Percentiles rank a stretch among this genome's conserved stretches.
phyloP scores from a whole-genome alignment of 2,797 vertebrate species.

The Enteromius radiatus region DNA sequence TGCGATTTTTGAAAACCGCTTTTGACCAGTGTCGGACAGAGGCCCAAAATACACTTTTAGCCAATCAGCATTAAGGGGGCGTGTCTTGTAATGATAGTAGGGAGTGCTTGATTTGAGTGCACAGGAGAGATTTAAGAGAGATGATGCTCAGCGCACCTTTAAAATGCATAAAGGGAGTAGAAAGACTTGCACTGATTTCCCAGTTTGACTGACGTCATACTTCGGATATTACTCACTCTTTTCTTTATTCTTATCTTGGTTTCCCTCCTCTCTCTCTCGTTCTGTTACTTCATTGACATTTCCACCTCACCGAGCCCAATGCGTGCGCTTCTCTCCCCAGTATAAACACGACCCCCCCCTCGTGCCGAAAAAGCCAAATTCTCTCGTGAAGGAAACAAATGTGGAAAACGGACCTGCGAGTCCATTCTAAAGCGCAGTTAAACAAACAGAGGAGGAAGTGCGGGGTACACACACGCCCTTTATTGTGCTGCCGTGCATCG shows the following conservation, averaged over 20 bases:
- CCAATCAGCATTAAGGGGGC: too few relatives aligned
- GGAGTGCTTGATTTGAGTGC: too few relatives aligned
- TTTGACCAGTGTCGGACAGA: too few relatives aligned
- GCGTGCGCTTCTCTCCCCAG: slow-evolving; percentile 53
- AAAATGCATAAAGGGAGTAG: background rate
- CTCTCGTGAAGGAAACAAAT: slow-evolving; percentile 78
- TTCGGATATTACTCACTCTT: slow-evolving; percentile 63
- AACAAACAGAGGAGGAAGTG: slow-evolving; percentile 86
- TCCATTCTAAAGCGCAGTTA: slow-evolving; percentile 85
- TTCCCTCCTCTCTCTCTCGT: slow-evolving; percentile 50
- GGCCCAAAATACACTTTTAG: too few relatives aligned
- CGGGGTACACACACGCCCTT: slow-evolving; percentile 80
- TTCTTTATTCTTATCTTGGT: slow-evolving; percentile 70
- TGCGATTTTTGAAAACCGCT: too few relatives aligned
- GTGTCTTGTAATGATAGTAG: too few relatives aligned
- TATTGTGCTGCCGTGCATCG: slow-evolving; percentile 78
- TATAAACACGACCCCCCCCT: background rate
- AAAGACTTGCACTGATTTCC: too few relatives aligned
- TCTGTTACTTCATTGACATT: slow-evolving; percentile 52
- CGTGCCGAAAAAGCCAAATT: slow-evolving; percentile 56
- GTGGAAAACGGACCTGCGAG: slow-evolving; percentile 73
- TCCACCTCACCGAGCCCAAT: slow-evolving; percentile 61
- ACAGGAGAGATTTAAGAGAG: too few relatives aligned
- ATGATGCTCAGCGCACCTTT: too few relatives aligned
- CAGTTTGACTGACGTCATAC: slow-evolving; percentile 59